Conservation (phyloP, 2,888 invertebrate species). For the Heliconius cydno region DNA sequence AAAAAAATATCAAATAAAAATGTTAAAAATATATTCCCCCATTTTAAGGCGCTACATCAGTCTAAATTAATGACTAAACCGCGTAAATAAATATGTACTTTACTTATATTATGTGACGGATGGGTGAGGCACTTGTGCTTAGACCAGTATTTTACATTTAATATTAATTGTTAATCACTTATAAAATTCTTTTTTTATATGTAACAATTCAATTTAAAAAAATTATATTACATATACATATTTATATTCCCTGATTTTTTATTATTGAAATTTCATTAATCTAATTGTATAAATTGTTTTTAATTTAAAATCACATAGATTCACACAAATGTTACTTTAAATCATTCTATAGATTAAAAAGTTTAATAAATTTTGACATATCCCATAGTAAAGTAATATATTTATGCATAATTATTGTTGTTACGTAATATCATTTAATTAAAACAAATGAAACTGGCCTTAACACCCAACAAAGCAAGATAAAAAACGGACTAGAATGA, state of each 20-base stretch:
- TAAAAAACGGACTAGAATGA: conserved; percentile 75
- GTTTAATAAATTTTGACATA: not conserved
- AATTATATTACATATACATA: not conserved
- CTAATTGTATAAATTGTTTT: conserved; percentile 15
- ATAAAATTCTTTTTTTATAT: conserved; percentile 14
- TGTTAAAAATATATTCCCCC: conserved; percentile 60
- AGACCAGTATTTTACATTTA: conserved; percentile 17
- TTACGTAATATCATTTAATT: not conserved
- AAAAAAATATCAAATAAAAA: not conserved
- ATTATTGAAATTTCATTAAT: conserved; percentile 20
- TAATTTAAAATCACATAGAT: conserved; percentile 9
- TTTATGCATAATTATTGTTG: not conserved
- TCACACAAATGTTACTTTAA: not conserved
- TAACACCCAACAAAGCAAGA: conserved; percentile 62
- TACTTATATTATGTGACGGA: conserved; percentile 43
- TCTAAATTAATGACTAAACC: conserved; percentile 76
- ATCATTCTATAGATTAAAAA: not conserved
- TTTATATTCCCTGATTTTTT: conserved; percentile 9
- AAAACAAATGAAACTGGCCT: conserved; percentile 44
- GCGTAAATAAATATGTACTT: conserved; percentile 52
- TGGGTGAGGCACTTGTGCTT: conserved; percentile 43
- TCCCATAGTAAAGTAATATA: not conserved
- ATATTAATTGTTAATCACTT: conserved; percentile 15
- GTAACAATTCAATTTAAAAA: conserved; percentile 7
- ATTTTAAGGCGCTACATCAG: conserved; percentile 71